phyloP scores from a whole-genome alignment of 2,797 vertebrate species.

The Leptodactylus fallax region DNA sequence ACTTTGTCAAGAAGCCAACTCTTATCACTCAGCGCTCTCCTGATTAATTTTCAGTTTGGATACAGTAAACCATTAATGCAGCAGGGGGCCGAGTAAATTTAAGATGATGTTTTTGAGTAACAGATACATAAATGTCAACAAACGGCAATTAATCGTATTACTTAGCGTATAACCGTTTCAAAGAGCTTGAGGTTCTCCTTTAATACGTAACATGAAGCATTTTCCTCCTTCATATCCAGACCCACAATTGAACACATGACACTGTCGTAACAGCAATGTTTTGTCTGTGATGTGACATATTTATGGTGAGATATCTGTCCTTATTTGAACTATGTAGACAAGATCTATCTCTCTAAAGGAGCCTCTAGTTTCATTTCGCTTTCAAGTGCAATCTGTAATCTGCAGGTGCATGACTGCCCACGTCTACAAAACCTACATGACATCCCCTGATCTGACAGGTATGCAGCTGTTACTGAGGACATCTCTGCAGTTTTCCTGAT shows the following conservation, averaged over 20 bases:
- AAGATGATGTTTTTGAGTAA: constrained; percentile 29
- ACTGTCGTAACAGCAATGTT: background rate
- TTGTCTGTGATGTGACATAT: constrained; percentile 18
- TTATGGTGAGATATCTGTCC: constrained; percentile 28
- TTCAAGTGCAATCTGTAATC: constrained; percentile 36
- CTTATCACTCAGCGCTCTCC: constrained; percentile 20
- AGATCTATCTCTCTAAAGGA: constrained; percentile 15
- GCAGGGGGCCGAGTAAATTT: constrained; percentile 19
- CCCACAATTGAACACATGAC: background rate
- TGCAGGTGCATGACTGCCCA: constrained; percentile 28
- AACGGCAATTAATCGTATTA: constrained; percentile 31
- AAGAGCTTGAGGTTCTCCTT: background rate
- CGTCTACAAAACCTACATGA: constrained; percentile 22
- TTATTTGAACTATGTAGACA: constrained; percentile 25
- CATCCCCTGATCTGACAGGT: constrained; percentile 11
- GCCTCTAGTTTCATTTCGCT: constrained; percentile 20
- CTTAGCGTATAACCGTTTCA: background rate
- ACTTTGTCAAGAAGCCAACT: constrained; percentile 23
- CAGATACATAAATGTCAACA: constrained; percentile 28
- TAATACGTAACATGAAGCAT: background rate
- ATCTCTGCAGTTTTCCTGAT: background rate
- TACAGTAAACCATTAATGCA: constrained; percentile 30
- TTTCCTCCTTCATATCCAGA: background rate
- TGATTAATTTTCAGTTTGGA: constrained; percentile 37
- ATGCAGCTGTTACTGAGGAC: constrained; percentile 21